A percentile compares a stretch with the other conserved stretches of the same genome.
Evolutionary conservation across 2,113 vertebrate genomes (phyloP).

Genomic region (Mirza zaza): DNA sequence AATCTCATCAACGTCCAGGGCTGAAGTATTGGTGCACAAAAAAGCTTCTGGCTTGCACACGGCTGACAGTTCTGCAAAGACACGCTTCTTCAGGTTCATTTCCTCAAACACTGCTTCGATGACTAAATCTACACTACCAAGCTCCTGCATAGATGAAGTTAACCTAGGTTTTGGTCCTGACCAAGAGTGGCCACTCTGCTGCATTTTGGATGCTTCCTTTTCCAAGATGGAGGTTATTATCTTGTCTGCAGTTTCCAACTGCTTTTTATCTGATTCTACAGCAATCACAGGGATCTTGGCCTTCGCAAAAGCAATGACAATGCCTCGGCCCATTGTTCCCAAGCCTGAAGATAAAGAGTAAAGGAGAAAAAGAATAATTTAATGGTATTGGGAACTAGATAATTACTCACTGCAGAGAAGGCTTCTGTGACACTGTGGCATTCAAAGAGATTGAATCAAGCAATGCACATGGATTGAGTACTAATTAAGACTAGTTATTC

Average conservation of each 20-base stretch:
- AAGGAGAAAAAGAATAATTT: slow-evolving; percentile 49
- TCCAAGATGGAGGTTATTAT: slow-evolving; percentile 85
- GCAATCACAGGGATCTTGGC: slow-evolving; percentile 90
- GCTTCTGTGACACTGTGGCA: neutral
- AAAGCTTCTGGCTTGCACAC: slow-evolving; percentile 88
- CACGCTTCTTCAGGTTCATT: slow-evolving; percentile 89
- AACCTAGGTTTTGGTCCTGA: slow-evolving; percentile 80
- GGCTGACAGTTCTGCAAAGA: slow-evolving; percentile 89
- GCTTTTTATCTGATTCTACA: slow-evolving; percentile 88
- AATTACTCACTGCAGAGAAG: neutral
- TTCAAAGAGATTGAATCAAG: slow-evolving; percentile 10
- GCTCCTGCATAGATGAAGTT: slow-evolving; percentile 81
- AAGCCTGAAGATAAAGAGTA: slow-evolving; percentile 86
- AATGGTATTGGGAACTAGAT: neutral
- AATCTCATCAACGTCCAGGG: slow-evolving; percentile 89
- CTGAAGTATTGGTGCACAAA: slow-evolving; percentile 93
- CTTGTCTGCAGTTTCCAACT: slow-evolving; percentile 85
- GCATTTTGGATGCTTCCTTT: slow-evolving; percentile 84
- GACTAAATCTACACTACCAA: slow-evolving; percentile 88
- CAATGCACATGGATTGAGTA: neutral
- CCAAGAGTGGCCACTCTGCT: slow-evolving; percentile 57
- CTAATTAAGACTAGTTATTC: neutral
- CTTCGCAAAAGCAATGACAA: slow-evolving; percentile 87
- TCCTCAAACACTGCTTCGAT: slow-evolving; percentile 97
- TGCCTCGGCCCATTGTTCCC: slow-evolving; percentile 96